Evolutionary conservation across 1,140 invertebrate species (phyloP).

Genomic region (Drosophila micromelanica): DNA sequence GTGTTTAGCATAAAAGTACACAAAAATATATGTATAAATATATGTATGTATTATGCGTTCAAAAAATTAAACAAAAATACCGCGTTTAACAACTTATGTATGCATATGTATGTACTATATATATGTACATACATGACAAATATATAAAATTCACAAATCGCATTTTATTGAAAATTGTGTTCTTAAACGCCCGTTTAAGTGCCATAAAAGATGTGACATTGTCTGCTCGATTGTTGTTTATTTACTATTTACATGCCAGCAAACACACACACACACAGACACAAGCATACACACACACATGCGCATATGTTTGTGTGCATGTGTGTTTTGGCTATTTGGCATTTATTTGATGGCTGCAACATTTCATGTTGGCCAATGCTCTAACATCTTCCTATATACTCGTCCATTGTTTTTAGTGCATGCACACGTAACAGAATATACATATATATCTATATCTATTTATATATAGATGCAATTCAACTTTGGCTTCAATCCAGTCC

Average conservation of each 20-base stretch:
- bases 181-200: conserved; percentile 7
- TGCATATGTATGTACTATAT: too few relatives aligned
- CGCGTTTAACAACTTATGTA: conserved; percentile 2
- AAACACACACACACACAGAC: too few relatives aligned
- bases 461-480: conserved; percentile 4
- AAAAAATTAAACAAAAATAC: conserved; percentile 11
- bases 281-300: neutral
- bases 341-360: too few relatives aligned
- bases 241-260: neutral
- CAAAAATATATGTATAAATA: conserved; percentile 3
- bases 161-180: neutral
- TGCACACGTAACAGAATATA: too few relatives aligned
- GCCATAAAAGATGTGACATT: conserved; percentile 10
- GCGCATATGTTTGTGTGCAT: neutral
- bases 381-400: too few relatives aligned
- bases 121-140: neutral
- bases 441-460: neutral
- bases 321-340: neutral
- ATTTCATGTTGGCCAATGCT: too few relatives aligned
- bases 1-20: conserved; percentile 28
- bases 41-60: conserved; percentile 9
- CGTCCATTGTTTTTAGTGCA: neutral
- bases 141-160: conserved; percentile 1
- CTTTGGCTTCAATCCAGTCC: conserved; percentile 11
- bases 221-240: conserved; percentile 6